Conservation (phyloP, 2,113 vertebrate species). For the Felis chaus region DNA sequence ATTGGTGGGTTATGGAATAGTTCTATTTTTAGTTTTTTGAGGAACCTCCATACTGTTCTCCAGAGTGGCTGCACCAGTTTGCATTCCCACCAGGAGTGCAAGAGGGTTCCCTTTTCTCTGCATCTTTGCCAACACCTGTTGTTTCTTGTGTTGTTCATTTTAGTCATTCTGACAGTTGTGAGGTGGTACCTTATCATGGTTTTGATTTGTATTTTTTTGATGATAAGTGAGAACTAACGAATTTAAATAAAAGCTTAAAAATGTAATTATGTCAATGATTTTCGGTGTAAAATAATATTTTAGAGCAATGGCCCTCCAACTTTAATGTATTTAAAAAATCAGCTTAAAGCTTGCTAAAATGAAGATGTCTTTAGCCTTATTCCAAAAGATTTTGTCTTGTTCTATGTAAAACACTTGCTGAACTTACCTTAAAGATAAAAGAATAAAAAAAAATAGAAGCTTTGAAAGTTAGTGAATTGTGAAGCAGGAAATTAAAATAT, state of each 20-base stretch:
- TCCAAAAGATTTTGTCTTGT: background rate
- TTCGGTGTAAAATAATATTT: constrained; percentile 1
- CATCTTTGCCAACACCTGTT: no score
- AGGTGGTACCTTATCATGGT: no score
- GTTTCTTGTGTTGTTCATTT: no score
- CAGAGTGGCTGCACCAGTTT: no score
- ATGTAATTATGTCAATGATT: background rate
- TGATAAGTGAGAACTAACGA: background rate
- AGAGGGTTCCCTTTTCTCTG: no score
- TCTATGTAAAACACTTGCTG: background rate
- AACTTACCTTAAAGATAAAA: constrained; percentile 10
- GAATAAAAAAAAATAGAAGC: background rate
- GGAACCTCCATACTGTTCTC: no score
- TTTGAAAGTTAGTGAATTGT: constrained; percentile 45
- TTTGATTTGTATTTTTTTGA: no score
- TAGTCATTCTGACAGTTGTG: no score
- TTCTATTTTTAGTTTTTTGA: no score
- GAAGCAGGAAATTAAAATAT: constrained; percentile 52
- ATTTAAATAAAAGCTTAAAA: background rate
- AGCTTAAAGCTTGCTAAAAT: constrained; percentile 14
- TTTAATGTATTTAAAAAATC: background rate
- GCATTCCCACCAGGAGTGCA: no score
- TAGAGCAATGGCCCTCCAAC: background rate
- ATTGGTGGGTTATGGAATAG: no score
- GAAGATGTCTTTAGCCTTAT: background rate